Percentiles rank a stretch among this genome's conserved stretches.
These are phyloP conservation scores for Drosophila monieri DNA, from an alignment of 2,888 invertebrate species.

Conservation along the genomic window DNA sequence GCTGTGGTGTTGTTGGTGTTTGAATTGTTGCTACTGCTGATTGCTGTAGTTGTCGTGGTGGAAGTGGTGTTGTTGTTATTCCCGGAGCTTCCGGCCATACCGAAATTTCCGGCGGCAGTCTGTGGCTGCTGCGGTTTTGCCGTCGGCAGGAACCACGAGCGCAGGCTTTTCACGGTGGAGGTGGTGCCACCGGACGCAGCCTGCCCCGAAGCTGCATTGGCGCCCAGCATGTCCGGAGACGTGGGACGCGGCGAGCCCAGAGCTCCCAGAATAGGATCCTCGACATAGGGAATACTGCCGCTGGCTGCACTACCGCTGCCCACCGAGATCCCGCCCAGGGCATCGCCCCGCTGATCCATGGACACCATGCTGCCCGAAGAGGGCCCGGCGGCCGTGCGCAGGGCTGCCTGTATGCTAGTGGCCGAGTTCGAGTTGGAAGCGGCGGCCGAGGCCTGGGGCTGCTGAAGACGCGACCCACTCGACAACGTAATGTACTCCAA, in stretches of 20 bases:
- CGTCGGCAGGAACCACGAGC: constrained; percentile 65
- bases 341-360: constrained; percentile 70
- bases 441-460: constrained; percentile 59
- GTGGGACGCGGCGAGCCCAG: constrained; percentile 71
- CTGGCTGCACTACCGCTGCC: constrained; percentile 75
- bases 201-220: constrained; percentile 42
- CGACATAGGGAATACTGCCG: constrained; percentile 72
- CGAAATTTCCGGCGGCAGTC: constrained; percentile 70
- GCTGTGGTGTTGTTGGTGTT: constrained; percentile 75
- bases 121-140: constrained; percentile 57
- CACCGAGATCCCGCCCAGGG: constrained; percentile 58
- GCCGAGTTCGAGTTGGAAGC: constrained; percentile 82
- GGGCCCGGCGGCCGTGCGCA: constrained; percentile 53
- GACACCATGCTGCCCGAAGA: constrained; percentile 58
- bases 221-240: constrained; percentile 70
- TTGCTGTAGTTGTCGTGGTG: constrained; percentile 43
- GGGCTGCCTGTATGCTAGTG: constrained; percentile 77
- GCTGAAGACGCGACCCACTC: constrained; percentile 66
- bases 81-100: constrained; percentile 69
- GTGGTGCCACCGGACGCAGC: constrained; percentile 34
- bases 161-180: constrained; percentile 66
- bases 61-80: constrained; percentile 48
- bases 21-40: constrained; percentile 64
- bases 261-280: constrained; percentile 68
- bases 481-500: constrained; percentile 81